Evolutionary conservation across 2,113 vertebrate genomes (phyloP), one percentile per base, ranked within the genome.

Genomic region (Campylomormyrus numenius): DNA sequence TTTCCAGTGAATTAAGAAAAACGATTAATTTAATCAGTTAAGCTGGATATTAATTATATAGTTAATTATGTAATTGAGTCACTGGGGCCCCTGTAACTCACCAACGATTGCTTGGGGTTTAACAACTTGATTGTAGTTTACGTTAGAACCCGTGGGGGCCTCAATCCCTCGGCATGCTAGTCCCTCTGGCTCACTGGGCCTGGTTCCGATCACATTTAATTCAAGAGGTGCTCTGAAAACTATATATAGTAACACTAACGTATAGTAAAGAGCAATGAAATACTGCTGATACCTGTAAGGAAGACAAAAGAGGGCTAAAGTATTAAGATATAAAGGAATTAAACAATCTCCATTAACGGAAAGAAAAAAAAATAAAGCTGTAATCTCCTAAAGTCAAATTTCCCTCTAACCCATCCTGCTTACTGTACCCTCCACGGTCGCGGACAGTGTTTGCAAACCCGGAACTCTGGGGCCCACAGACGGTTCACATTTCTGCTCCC

Each of bases 61-160:
- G 48, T 89, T 50, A 48, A 77, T 80, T 89, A 46, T 27, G 48
- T 70, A 80, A 80, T 80, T 52, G 70, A 89, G 21, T 89, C 46
- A 52, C 49, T 89, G 49, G 70, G 45, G 70, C n/a, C 13, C 35
- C 17, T 5, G 3, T 21, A 5, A 62, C 88, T 89, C 48, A 21
- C 19, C 27, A 17, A n/a, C 8, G 13, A 80, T 89, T 49, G 19
- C 27, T 48, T 27, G 27, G 17, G 62, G 42, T 48, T 48, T 85
- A 48, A 85, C 83, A n/a, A 48, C 42, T 46, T 21, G 39, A 85
- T 46, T 10, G 42, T 48, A 85, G 42, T 24, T 27, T 10, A 21
- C 19, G 10, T 46, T 85, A 24, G 7, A 39, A 85, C 83, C 80
- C 66, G 1, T 35, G 66, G 27, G 66, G 66, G 27, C 15, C 27